phyloP scores from a whole-genome alignment of 2,113 vertebrate species.

The Pyrgilauda ruficollis region DNA sequence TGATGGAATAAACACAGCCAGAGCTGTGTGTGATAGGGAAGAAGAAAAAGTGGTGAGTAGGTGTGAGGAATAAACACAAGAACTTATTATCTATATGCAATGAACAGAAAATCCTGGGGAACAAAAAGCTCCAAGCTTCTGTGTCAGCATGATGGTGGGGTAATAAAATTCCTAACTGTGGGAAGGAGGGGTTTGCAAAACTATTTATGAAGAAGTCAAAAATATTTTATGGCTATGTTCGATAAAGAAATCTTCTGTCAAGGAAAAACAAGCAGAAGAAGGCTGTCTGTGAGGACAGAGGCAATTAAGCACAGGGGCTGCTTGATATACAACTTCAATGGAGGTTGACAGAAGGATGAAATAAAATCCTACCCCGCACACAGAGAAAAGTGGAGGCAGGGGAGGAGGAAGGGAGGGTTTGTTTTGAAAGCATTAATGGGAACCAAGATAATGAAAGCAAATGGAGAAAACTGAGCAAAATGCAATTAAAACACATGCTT shows the following conservation, averaged over 20 bases:
- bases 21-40: background rate
- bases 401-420: background rate
- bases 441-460: background rate
- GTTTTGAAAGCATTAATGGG: background rate
- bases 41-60: background rate
- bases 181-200: background rate
- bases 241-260: background rate
- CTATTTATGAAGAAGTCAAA: background rate
- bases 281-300: background rate
- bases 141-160: background rate
- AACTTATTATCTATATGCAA: background rate
- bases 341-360: background rate
- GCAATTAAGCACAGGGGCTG: background rate
- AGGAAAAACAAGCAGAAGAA: background rate
- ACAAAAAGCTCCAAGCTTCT: background rate
- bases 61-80: conserved; percentile 17
- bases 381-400: background rate
- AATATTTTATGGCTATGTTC: background rate
- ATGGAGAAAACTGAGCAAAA: background rate
- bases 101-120: background rate
- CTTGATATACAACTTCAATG: background rate
- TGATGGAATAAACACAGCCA: background rate
- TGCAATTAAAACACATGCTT: background rate
- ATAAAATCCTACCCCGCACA: background rate
- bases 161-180: background rate